Conservation (phyloP, 2,113 vertebrate genomes). For the Struthio camelus region DNA sequence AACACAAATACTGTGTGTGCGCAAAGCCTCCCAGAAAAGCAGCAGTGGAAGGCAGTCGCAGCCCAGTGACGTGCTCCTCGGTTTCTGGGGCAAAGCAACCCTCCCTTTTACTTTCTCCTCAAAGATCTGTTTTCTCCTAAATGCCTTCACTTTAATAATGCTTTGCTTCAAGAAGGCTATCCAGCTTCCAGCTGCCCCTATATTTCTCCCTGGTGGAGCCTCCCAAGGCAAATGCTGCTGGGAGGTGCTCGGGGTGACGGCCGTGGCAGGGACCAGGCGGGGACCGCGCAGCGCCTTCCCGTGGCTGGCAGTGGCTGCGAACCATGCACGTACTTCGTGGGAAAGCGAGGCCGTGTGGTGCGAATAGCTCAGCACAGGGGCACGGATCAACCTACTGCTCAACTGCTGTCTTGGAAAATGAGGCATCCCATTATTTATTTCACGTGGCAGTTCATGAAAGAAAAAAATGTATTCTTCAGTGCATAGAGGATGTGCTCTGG, state of each 20-base stretch:
- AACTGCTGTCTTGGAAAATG: background rate
- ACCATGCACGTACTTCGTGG: background rate
- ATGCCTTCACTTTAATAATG: no score
- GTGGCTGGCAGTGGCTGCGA: background rate
- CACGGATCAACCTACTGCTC: background rate
- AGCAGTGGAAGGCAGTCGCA: background rate
- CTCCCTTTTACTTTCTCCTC: background rate
- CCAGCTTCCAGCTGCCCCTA: background rate
- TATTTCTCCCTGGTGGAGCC: background rate
- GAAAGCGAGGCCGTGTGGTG: background rate
- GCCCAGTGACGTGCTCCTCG: background rate
- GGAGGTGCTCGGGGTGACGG: background rate
- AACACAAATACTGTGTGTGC: background rate
- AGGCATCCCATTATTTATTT: background rate
- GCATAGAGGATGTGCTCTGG: background rate
- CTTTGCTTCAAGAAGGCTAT: background rate
- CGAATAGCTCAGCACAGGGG: background rate
- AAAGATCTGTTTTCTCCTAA: background rate
- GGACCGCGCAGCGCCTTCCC: background rate
- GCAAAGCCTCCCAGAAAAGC: background rate
- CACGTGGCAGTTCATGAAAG: background rate
- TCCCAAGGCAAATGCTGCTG: background rate
- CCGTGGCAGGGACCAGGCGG: background rate
- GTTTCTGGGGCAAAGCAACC: background rate
- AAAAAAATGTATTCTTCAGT: background rate